Evolutionary conservation across 2,888 invertebrate species (phyloP).

Genomic region (Thyatira batis): DNA sequence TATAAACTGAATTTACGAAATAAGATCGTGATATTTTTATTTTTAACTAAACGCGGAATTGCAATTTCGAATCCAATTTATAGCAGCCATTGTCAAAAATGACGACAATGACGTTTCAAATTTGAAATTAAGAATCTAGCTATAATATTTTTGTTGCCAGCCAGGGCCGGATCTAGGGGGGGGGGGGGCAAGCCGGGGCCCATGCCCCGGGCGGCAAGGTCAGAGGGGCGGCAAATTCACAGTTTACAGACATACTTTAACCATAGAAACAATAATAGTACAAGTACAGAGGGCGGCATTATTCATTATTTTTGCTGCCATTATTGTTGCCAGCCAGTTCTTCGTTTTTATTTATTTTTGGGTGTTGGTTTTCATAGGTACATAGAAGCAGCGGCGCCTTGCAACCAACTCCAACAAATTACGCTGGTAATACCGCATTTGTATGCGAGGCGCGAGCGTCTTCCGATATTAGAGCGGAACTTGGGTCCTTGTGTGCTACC

Average conservation of each 20-base stretch:
- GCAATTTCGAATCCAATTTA: too few relatives aligned
- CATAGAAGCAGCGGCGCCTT: conserved; percentile 1
- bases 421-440: conserved; percentile 49
- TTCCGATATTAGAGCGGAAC: conserved; percentile 54
- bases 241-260: too few relatives aligned
- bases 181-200: too few relatives aligned
- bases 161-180: too few relatives aligned
- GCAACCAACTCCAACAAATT: conserved; percentile 45
- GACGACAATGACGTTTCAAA: too few relatives aligned
- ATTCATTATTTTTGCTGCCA: too few relatives aligned
- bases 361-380: background rate
- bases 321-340: background rate
- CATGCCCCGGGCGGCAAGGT: too few relatives aligned
- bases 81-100: background rate
- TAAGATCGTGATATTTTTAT: background rate
- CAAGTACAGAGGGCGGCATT: too few relatives aligned
- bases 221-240: too few relatives aligned
- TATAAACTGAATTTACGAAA: background rate
- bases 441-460: conserved; percentile 55
- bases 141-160: background rate
- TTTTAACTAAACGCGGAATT: background rate
- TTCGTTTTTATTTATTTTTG: background rate
- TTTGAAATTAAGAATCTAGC: background rate
- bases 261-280: too few relatives aligned
- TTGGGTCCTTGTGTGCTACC: conserved; percentile 6